Base-by-base conservation (phyloP, 2,888 invertebrate genomes). In the Aquatica leii region DNA sequence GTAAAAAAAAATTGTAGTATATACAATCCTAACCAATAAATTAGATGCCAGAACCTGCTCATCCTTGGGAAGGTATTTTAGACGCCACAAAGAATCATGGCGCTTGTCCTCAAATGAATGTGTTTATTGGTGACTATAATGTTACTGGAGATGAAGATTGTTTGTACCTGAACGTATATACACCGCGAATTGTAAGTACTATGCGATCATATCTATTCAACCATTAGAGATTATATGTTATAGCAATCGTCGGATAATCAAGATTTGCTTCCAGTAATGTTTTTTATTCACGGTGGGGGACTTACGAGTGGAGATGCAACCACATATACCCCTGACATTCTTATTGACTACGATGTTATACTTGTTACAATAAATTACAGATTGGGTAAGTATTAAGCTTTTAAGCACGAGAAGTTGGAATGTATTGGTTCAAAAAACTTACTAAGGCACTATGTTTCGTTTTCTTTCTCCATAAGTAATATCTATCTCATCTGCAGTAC, bases 111-210 rank as follows among this genome's bases (percentile, higher is more conserved):
- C 95, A 95, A 78, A 84, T 89, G 21, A 90, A 92, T 37, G 15
- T 48, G 5, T 18, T 35, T 15, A 18, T 15, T 11, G 11, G 52
- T 9, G n/a, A 40, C n/a, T 14, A 46, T 1, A 34, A 12, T 1
- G 35, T 92, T 37, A 86, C 86, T 41, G 93, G 93, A 0, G 84
- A 83, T 64, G 95, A 95, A 80, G 94, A 95, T 79, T 95, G 95
- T 73, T 84, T 95, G 1, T 94, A 92, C 69, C 81, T 95, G 3
- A 95, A 95, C 73, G 86, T 89, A n/a, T 88, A 87, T 74, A 83
- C 85, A 3, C 87, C 88, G 11, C 80, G 83, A 73, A 15, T 31
- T 31, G 41, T 43, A 43, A 43, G 37, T 8, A n/a, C 14, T 17
- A 43, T 17, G 14, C 9, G 1, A 73, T 82, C 80, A 11, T 12